Base-by-base conservation (phyloP, 1,140 invertebrate species). In the Drosophila neocordata region DNA sequence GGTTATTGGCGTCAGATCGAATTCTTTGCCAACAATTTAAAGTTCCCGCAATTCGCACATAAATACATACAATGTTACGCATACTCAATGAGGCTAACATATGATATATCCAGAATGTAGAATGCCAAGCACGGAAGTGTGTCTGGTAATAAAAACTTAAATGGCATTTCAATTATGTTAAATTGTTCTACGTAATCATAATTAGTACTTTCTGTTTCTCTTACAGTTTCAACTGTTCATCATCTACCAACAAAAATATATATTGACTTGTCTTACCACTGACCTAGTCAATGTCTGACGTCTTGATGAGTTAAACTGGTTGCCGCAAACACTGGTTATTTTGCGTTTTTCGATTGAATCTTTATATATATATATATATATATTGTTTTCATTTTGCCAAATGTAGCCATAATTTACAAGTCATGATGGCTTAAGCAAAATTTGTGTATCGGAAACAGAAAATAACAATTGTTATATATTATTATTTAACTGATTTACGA, bases 11-110 rank as follows among this genome's bases (percentile, higher is more conserved):
- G 74, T 77, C 66, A 34, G 38, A 48, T 57, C 38, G 37, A 75
- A 88, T 85, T 87, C 83, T 85, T 82, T n/a, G 38, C 67, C 53
- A 59, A 52, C 75, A 76, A 85, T 80, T 84, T 85, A 83, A 85
- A 73, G 77, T 72, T 52, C 24, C 65, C 41, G 41, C 41, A 77
- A 65, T 51, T 35, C 70, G 65, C 72, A 65, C 52, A 69, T 31
- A 31, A 31, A 31, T 5, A 31, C 5, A 6, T 31, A 58, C 55
- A 35, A 9, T 11, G 41, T 74, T 53, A 79, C 82, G 81, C 82
- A 85, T 87, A 79, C 73, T 65, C 65, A 82, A 87, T 87, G 51
- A 87, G 81, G 31, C 56, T 13, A 20, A 37, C 66, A 31, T 31
- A 31, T 31, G n/a, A 44, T 52, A 56, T 59, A 55, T 67, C 15